Evolutionary conservation across 1,140 invertebrate genomes (phyloP), one percentile per base, ranked within the genome.

Genomic region (Atta texana): DNA sequence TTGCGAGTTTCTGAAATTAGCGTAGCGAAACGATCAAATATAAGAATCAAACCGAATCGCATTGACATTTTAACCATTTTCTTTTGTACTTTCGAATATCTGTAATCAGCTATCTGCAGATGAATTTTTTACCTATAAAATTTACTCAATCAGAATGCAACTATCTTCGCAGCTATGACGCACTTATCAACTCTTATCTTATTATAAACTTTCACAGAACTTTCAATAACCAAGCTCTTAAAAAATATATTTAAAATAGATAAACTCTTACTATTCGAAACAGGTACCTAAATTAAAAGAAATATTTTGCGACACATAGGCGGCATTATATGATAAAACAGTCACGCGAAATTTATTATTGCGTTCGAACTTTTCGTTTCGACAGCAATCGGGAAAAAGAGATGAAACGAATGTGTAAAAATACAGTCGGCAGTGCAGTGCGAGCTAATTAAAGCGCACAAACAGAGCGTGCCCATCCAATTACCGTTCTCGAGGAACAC

Each of bases 401-500:
- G 63, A 90, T 68, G 31, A 68, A 77, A 86, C 44, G 57, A 86
- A 86, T 90, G 51, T 68, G n/a, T 5, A 63, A 78, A 57, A 39
- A 49, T 77, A 77, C 71, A 86, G 87, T 85, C 31, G 77, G 64
- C 72, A 16, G 21, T 24, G 28, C 16, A 57, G 24, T 24, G 44
- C 55, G 24, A 71, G 87, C 91, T 93, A 94, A 94, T 94, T 94
- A 94, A 94, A 93, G 87, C 91, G 92, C 93, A 93, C 80, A 94
- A 94, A 94, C 94, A 94, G 94, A 94, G 94, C 94, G 93, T 94
- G 93, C 91, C 84, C 89, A 59, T 80, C 88, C 91, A 94, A 94
- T 93, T 94, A 92, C 90, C 87, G 91, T 92, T 92, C 90, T 88
- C 90, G 84, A 74, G 80, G 74, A 77, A 81, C 78, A 78, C 82